Base-by-base conservation (phyloP, 2,888 invertebrate species). In the Lasiommata megera region DNA sequence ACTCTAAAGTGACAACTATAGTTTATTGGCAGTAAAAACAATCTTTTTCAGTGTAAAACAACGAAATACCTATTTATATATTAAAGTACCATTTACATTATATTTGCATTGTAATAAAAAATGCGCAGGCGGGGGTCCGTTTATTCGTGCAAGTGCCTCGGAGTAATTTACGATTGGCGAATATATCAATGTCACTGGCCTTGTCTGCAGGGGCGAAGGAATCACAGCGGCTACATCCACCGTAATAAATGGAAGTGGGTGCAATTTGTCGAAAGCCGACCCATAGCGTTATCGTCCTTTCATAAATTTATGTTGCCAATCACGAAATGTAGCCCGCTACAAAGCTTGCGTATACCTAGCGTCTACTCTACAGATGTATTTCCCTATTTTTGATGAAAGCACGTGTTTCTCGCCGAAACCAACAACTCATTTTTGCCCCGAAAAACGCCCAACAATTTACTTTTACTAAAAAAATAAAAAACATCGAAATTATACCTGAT, bases 231-330 rank as follows among this genome's bases (percentile, higher is more conserved):
- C 67, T 71, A 73, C 71, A 76, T 70, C 67, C 66, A 56, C 56
- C 59, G 67, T 72, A 69, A 78, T 78, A 76, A 74, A 79, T 79
- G 73, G 74, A 71, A 75, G 71, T 72, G 63, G 69, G 56, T 61
- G 67, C 74, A 69, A 79, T 79, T 78, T 76, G 74, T 74, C 67
- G 62, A 67, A 59, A 69, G 68, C 64, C 68, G 54, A 59, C 50
- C 57, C 38, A 43, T 53, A 53, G 65, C 62, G 64, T 58, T 50
- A 51, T 16, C 61, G 57, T 61, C 56, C 53, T 48, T 53, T 55
- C 53, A 53, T 60, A 60, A 60, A 61, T 56, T 54, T 63, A 55
- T 37, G 54, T 40, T 47, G n/a, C 52, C 53, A 56, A 43, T 56
- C 51, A 57, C 29, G 47, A 40, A 29, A 28, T 48, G 37, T 48